These are phyloP conservation scores for Drosophila leonis DNA, from an alignment of 2,888 invertebrate species.

Conservation along the genomic window DNA sequence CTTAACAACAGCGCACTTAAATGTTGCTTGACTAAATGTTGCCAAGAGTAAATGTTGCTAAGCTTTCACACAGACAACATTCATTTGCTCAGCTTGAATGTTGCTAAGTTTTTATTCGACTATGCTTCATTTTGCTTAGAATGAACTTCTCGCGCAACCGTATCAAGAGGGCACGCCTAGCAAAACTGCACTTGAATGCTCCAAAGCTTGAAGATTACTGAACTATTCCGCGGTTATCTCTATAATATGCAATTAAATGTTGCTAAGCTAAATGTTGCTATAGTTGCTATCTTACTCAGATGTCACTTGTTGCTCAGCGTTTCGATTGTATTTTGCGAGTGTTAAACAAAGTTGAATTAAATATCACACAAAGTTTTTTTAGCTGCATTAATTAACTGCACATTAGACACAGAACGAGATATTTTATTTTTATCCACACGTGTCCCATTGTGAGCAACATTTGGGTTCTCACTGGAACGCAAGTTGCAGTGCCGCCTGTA, in stretches of 20 bases:
- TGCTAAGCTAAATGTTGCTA: neutral
- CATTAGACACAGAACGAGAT: constrained; percentile 11
- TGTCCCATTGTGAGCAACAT: constrained; percentile 39
- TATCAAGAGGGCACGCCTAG: neutral
- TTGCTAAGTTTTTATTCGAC: no score
- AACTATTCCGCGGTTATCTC: neutral
- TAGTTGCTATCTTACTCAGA: neutral
- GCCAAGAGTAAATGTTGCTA: neutral
- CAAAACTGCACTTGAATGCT: constrained; percentile 4
- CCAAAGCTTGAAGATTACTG: neutral
- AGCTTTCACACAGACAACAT: neutral
- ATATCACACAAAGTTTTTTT: constrained; percentile 19
- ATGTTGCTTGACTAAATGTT: neutral
- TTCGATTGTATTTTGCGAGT: constrained; percentile 7
- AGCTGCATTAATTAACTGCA: constrained; percentile 20
- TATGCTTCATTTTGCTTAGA: no score
- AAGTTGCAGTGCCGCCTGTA: constrained; percentile 13
- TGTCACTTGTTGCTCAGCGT: constrained; percentile 3
- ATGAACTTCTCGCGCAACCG: neutral
- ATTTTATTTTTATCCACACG: constrained; percentile 24
- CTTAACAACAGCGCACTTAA: neutral
- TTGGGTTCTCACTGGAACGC: constrained; percentile 1
- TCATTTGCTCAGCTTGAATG: no score
- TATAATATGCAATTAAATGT: neutral
- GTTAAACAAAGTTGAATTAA: neutral